phyloP scores from a whole-genome alignment of 2,113 vertebrate species.

The Pangasianodon hypophthalmus region DNA sequence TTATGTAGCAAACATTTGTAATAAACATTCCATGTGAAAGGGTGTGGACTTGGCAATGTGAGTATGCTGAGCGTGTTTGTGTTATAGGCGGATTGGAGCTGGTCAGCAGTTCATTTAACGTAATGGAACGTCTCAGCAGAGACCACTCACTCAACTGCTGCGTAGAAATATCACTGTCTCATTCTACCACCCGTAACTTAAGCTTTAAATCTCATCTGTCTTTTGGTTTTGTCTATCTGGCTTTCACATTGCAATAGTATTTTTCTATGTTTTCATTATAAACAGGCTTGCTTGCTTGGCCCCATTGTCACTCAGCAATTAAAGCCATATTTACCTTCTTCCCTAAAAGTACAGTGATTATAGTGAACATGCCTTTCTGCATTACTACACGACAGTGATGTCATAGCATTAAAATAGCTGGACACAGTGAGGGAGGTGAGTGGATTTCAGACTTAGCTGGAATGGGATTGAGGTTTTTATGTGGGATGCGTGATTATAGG shows the following conservation, averaged over 20 bases:
- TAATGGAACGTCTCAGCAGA: neutral
- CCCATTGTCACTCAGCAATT: neutral
- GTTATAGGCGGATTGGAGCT: slow-evolving; percentile 4
- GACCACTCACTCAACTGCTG: neutral
- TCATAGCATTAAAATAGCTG: slow-evolving; percentile 69
- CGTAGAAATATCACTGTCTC: neutral
- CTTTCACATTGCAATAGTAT: neutral
- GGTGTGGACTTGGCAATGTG: slow-evolving; percentile 9
- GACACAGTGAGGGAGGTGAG: slow-evolving; percentile 66
- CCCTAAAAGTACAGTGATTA: slow-evolving; percentile 63
- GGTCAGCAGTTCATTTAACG: neutral
- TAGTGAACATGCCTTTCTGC: slow-evolving; percentile 69
- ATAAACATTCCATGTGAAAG: slow-evolving; percentile 57
- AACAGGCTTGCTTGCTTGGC: neutral
- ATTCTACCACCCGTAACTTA: neutral
- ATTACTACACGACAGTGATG: slow-evolving; percentile 66
- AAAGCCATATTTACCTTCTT: slow-evolving; percentile 60
- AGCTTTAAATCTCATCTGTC: neutral
- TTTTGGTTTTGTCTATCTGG: slow-evolving; percentile 4
- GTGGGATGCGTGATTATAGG: slow-evolving; percentile 33
- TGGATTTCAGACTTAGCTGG: slow-evolving; percentile 47
- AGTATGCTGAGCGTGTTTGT: slow-evolving; percentile 25
- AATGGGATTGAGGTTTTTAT: slow-evolving; percentile 53
- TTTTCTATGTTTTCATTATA: slow-evolving; percentile 8
- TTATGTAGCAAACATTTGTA: slow-evolving; percentile 57